Evolutionary conservation across 2,797 vertebrate genomes (phyloP), one percentile per base, ranked within the genome.

Genomic region (Urophycis tenuis): DNA sequence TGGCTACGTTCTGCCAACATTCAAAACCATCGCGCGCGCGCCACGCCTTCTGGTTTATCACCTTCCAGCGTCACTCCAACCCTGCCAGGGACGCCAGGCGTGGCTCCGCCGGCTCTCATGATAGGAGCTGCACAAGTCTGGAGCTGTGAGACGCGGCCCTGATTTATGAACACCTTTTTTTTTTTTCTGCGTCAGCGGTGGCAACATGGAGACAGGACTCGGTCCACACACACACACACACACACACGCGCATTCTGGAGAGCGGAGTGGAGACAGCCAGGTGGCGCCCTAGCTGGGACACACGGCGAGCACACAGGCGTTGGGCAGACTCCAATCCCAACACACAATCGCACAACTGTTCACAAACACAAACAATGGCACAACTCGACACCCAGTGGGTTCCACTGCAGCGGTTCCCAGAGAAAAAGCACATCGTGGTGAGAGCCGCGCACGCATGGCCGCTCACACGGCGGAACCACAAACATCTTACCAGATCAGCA

Each of bases 201-300:
- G 19, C 12, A 64, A 3, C 81, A 82, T 79, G 49, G 81, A 60
- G 69, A 82, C 80, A 83, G 67, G 80, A 83, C 78, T 71, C 7
- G 36, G 82, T 84, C 82, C 64, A 77, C 77, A 80, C 77, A 85
- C 69, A 39, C 84, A 89, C 72, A 81, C 49, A 64, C 75, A 36
- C 73, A 80, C 6, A 73, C 70, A 80, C 80, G 29, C 75, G 64
- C 35, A 36, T 67, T 15, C 79, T 73, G 79, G 49, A 71, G 32
- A 36, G 30, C 36, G 36, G 81, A 78, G 74, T 12, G 11, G 34
- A 2, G 0, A 14, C 76, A 71, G 69, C 29, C 29, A 32, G 41
- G 12, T 12, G 25, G 60, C 60, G 60, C 53, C 60, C 60, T 67
- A 2, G 10, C 25, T 9, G n/a, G 60, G 14, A 60, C 60, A 67